Evolutionary conservation across 2,888 invertebrate genomes (phyloP).

Genomic region (Drosophila robusta): DNA sequence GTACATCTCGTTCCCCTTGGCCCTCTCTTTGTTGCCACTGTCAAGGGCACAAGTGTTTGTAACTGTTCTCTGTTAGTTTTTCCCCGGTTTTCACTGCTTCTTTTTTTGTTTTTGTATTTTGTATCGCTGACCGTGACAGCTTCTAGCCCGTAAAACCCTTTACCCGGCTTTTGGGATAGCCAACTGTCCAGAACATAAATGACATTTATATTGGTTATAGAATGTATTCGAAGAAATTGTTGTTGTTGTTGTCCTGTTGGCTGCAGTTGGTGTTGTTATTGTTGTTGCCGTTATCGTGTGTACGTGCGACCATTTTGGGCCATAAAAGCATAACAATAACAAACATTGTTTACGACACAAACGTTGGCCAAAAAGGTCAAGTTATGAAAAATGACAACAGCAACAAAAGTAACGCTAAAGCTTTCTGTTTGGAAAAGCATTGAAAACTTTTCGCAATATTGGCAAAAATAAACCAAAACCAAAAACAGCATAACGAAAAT

Average conservation of each 20-base stretch:
- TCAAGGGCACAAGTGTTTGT: conserved; percentile 62
- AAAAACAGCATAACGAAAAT: conserved; percentile 1
- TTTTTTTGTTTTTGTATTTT: conserved; percentile 27
- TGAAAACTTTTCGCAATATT: conserved; percentile 54
- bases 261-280: neutral
- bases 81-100: conserved; percentile 13
- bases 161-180: conserved; percentile 18
- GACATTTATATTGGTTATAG: conserved; percentile 78
- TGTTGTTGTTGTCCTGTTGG: conserved; percentile 25
- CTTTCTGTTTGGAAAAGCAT: conserved; percentile 47
- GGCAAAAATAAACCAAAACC: conserved; percentile 7
- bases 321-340: conserved; percentile 71
- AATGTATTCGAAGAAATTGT: conserved; percentile 67
- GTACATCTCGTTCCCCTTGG: neutral
- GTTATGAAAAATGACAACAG: conserved; percentile 61
- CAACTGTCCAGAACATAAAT: conserved; percentile 76
- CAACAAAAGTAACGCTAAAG: conserved; percentile 36
- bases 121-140: conserved; percentile 75
- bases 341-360: conserved; percentile 62
- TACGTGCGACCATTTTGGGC: conserved; percentile 58
- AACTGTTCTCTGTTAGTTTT: conserved; percentile 40
- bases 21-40: conserved; percentile 12
- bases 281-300: conserved; percentile 54
- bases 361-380: conserved; percentile 69
- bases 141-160: conserved; percentile 37